Percentiles rank a stretch among this genome's conserved stretches.
These are phyloP conservation scores for Varanus komodoensis DNA, from an alignment of 2,113 vertebrate species.

Conservation along the genomic window DNA sequence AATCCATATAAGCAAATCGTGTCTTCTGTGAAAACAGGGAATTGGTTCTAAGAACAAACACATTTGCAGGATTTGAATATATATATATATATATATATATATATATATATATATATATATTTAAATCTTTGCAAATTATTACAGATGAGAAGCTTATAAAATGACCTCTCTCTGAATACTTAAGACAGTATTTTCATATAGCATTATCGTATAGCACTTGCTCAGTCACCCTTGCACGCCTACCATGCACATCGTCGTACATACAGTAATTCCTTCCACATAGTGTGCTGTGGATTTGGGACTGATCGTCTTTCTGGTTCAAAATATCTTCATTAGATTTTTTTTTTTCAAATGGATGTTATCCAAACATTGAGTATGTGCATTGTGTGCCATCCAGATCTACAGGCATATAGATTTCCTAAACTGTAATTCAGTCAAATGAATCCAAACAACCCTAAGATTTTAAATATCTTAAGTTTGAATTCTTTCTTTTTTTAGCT, in stretches of 20 bases:
- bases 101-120: slow-evolving; percentile 9
- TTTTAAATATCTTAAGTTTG: neutral
- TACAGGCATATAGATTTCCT: neutral
- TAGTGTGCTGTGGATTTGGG: neutral
- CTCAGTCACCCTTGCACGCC: neutral
- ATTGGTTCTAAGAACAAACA: neutral
- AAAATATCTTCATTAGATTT: slow-evolving; percentile 9
- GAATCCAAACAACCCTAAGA: neutral
- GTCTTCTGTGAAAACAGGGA: neutral
- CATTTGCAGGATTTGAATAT: neutral
- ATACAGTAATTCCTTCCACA: neutral
- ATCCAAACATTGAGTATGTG: neutral
- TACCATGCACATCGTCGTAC: neutral
- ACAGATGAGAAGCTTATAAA: neutral
- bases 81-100: slow-evolving; percentile 9
- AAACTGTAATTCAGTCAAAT: neutral
- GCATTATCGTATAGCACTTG: neutral
- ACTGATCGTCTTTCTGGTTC: neutral
- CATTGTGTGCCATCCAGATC: neutral
- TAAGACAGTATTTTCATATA: neutral
- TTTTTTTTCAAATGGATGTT: neutral
- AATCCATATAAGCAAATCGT: neutral
- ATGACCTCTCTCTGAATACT: neutral
- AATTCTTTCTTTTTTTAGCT: neutral
- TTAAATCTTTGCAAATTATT: neutral